These are phyloP conservation scores for Malthinus flaveolus DNA, from an alignment of 2,888 invertebrate genomes.

Conservation along the genomic window DNA sequence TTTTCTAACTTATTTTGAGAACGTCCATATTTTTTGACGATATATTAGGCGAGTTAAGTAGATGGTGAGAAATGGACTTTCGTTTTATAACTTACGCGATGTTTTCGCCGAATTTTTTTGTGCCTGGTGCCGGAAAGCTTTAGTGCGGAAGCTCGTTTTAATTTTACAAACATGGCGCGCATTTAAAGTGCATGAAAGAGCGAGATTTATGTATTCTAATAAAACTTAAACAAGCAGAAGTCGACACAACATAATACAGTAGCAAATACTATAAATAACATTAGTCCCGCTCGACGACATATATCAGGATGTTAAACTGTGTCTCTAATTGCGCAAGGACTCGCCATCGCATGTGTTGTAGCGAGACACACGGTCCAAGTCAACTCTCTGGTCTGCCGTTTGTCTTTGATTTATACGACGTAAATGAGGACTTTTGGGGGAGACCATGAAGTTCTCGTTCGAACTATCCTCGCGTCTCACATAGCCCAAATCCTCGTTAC, in stretches of 20 bases:
- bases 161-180: slow-evolving; percentile 9
- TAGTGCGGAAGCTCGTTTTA: background rate
- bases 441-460: slow-evolving; percentile 44
- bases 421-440: slow-evolving; percentile 45
- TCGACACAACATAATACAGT: slow-evolving; percentile 39
- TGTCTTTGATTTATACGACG: slow-evolving; percentile 46
- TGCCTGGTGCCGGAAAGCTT: background rate
- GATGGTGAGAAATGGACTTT: slow-evolving; percentile 28
- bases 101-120: slow-evolving; percentile 1
- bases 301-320: slow-evolving; percentile 45
- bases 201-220: slow-evolving; percentile 35
- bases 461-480: slow-evolving; percentile 23
- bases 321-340: slow-evolving; percentile 43
- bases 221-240: slow-evolving; percentile 41
- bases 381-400: slow-evolving; percentile 46
- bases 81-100: slow-evolving; percentile 17
- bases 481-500: slow-evolving; percentile 15
- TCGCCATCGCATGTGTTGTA: slow-evolving; percentile 40
- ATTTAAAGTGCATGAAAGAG: slow-evolving; percentile 12
- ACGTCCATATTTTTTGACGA: slow-evolving; percentile 28
- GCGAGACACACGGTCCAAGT: slow-evolving; percentile 40
- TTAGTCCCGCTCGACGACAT: slow-evolving; percentile 40
- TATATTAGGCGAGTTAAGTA: slow-evolving; percentile 21
- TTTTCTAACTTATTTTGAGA: slow-evolving; percentile 39
- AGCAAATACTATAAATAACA: slow-evolving; percentile 44